phyloP scores from a whole-genome alignment of 2,113 vertebrate species.

The Chamaetylas fuelleborni region DNA sequence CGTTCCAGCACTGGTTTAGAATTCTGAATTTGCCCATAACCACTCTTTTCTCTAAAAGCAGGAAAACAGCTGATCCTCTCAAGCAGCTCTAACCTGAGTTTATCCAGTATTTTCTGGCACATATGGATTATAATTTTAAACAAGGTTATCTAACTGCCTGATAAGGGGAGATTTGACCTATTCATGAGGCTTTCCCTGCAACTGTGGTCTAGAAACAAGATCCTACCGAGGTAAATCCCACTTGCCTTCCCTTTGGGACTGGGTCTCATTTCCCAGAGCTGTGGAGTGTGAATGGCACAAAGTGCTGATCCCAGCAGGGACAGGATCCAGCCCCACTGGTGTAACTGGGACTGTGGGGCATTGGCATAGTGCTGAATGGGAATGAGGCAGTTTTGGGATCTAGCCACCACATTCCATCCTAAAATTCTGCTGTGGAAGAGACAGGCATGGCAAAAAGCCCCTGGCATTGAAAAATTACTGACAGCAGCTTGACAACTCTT shows the following conservation, averaged over 20 bases:
- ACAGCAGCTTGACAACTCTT: not conserved
- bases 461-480: too few relatives aligned
- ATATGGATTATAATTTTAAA: not conserved
- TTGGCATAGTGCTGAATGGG: not conserved
- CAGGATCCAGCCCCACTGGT: not conserved
- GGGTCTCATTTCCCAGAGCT: too few relatives aligned
- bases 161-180: not conserved
- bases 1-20: rapidly evolving
- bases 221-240: not conserved
- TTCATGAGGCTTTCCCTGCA: not conserved
- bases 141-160: not conserved
- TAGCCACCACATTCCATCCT: not conserved
- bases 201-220: not conserved
- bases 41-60: not conserved
- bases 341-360: rapidly evolving
- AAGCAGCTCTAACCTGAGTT: not conserved
- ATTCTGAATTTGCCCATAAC: not conserved
- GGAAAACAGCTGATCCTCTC: not conserved
- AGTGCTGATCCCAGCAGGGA: rapidly evolving
- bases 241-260: rapidly evolving
- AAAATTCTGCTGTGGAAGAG: not conserved
- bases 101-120: not conserved
- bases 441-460: too few relatives aligned
- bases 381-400: not conserved
- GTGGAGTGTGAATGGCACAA: rapidly evolving